These are phyloP conservation scores for Trematocara unimaculatum DNA, from an alignment of 2,113 vertebrate genomes.

Conservation along the genomic window DNA sequence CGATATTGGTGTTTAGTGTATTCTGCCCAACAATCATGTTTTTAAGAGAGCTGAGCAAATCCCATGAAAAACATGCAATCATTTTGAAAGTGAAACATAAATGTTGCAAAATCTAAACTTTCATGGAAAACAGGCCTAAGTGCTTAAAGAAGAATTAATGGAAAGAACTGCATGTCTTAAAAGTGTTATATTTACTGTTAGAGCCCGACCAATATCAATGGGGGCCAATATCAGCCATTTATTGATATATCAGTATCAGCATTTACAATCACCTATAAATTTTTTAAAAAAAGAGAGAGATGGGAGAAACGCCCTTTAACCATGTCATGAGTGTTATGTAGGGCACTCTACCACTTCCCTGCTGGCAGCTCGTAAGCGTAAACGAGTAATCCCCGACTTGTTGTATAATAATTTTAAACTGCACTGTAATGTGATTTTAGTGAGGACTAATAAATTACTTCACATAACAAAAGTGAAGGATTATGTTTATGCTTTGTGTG, in stretches of 20 bases:
- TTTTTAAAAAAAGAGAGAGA: fast-evolving
- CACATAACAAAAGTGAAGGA: not conserved
- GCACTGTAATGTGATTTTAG: not conserved
- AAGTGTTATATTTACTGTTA: not conserved
- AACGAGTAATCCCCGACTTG: not conserved
- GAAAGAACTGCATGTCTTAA: not conserved
- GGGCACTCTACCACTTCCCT: not conserved
- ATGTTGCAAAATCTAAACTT: fast-evolving
- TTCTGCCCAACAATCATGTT: not conserved
- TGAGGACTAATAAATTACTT: not conserved
- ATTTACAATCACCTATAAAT: not conserved
- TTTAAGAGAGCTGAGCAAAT: not conserved
- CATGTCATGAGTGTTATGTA: not conserved
- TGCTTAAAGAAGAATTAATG: not conserved
- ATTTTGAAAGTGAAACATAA: not conserved
- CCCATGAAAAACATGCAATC: not conserved
- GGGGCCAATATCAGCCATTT: fast-evolving
- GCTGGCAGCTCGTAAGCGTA: not conserved
- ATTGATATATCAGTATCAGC: not conserved
- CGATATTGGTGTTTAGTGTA: not conserved
- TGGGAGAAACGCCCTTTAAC: not conserved
- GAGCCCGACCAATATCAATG: not conserved
- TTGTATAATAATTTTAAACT: not conserved
- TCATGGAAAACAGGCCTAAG: not conserved
- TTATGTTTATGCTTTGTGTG: not conserved